phyloP scores from a whole-genome alignment of 2,113 vertebrate genomes.

The Cyphomyrus plagiostoma region DNA sequence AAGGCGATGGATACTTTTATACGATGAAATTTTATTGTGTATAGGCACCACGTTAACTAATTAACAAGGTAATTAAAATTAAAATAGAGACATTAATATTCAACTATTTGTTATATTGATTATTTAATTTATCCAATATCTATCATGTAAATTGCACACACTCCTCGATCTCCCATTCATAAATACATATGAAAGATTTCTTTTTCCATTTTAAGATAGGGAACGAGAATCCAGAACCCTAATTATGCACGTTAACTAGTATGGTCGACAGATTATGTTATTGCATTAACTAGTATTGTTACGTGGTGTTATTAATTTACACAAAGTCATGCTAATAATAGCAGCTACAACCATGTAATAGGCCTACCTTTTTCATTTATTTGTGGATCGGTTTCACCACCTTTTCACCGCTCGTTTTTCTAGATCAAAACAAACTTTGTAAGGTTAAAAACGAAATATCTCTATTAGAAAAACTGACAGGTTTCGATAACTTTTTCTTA shows the following conservation, averaged over 20 bases:
- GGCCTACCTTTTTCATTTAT: not conserved
- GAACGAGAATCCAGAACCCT: not conserved
- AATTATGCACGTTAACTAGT: not conserved
- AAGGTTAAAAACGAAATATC: not conserved
- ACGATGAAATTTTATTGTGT: not conserved
- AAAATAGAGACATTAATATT: not conserved
- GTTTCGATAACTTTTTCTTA: not conserved
- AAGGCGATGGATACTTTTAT: not conserved
- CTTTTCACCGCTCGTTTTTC: not conserved
- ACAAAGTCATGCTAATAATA: too few relatives aligned
- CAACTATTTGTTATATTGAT: not conserved
- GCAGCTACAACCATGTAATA: not conserved
- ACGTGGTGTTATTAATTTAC: not conserved
- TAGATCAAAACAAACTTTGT: not conserved
- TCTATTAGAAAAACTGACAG: not conserved
- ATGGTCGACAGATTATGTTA: not conserved
- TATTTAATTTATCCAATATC: not conserved
- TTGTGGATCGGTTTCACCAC: not conserved
- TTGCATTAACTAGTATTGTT: not conserved
- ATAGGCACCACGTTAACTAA: not conserved
- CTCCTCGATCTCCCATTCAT: not conserved
- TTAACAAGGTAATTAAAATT: not conserved
- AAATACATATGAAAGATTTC: not conserved
- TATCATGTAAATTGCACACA: not conserved
- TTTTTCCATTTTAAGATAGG: not conserved